A percentile compares a stretch with the other conserved stretches of the same genome.
phyloP scores from a whole-genome alignment of 2,888 invertebrate species.

The Cloeon dipterum region DNA sequence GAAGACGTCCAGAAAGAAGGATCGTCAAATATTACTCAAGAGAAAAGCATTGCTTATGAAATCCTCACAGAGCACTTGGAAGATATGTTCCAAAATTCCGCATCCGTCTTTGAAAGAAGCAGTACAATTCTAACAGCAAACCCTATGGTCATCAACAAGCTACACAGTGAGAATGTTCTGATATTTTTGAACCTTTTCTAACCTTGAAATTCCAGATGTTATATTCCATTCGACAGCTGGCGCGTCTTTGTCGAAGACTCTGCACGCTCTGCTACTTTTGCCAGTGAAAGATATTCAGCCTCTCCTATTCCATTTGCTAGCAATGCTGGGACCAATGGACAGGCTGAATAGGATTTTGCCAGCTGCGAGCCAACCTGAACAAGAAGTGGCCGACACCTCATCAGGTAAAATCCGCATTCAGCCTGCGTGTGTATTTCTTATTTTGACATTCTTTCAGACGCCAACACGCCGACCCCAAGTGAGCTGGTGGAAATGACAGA shows the following conservation, averaged over 20 bases:
- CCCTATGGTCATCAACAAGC: slow-evolving; percentile 6
- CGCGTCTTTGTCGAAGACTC: slow-evolving; percentile 28
- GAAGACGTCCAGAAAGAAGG: slow-evolving; percentile 8
- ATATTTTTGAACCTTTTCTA: slow-evolving; percentile 7
- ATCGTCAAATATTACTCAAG: slow-evolving; percentile 2
- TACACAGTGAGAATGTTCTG: slow-evolving; percentile 7
- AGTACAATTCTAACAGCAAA: slow-evolving; percentile 6
- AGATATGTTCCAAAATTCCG: slow-evolving; percentile 10
- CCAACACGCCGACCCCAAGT: slow-evolving; percentile 24
- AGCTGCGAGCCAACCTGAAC: slow-evolving; percentile 15
- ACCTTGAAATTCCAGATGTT: too few species aligned
- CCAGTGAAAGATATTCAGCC: slow-evolving; percentile 19
- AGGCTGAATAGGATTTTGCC: slow-evolving; percentile 19
- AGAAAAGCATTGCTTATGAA: slow-evolving; percentile 6
- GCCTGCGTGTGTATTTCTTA: not conserved
- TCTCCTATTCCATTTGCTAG: slow-evolving; percentile 17
- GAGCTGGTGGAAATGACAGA: slow-evolving; percentile 17
- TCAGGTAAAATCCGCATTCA: slow-evolving; percentile 12
- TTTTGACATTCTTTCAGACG: slow-evolving; percentile 12
- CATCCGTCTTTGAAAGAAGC: slow-evolving; percentile 6
- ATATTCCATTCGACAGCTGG: slow-evolving; percentile 30
- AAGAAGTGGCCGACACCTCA: slow-evolving; percentile 11
- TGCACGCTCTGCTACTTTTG: slow-evolving; percentile 28
- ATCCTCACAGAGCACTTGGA: slow-evolving; percentile 17
- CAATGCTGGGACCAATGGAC: slow-evolving; percentile 19